phyloP scores from a whole-genome alignment of 2,888 invertebrate genomes.

The Gymnosoma rotundatum region DNA sequence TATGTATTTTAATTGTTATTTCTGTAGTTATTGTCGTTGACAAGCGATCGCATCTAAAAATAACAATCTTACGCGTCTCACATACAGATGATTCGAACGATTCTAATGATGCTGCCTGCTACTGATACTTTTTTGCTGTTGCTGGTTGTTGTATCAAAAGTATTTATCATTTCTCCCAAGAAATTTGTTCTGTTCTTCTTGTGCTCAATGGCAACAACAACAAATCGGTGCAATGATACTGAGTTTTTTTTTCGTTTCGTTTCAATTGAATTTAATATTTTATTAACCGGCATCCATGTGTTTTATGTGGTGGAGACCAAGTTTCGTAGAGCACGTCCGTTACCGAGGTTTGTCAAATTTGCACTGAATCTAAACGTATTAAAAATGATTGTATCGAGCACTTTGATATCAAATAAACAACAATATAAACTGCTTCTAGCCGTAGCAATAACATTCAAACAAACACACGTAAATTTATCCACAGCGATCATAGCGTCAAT shows the following conservation, averaged over 20 bases:
- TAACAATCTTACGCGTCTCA: slow-evolving; percentile 68
- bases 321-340: slow-evolving; percentile 74
- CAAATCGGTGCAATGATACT: slow-evolving; percentile 37
- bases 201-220: slow-evolving; percentile 25
- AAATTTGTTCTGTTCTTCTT: slow-evolving; percentile 32
- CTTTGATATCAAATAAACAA: slow-evolving; percentile 56
- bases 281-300: slow-evolving; percentile 59
- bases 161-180: slow-evolving; percentile 28
- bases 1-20: slow-evolving; percentile 52
- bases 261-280: slow-evolving; percentile 14
- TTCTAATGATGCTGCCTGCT: slow-evolving; percentile 31
- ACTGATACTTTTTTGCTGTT: slow-evolving; percentile 35
- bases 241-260: not conserved
- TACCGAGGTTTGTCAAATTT: slow-evolving; percentile 77
- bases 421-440: slow-evolving; percentile 35
- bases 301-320: slow-evolving; percentile 41
- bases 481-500: slow-evolving; percentile 50
- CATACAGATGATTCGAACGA: slow-evolving; percentile 39
- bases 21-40: slow-evolving; percentile 55
- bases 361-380: slow-evolving; percentile 75
- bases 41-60: slow-evolving; percentile 68
- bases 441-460: slow-evolving; percentile 32
- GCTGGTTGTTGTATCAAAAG: slow-evolving; percentile 12
- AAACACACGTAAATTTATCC: slow-evolving; percentile 51
- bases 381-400: slow-evolving; percentile 65